These are phyloP conservation scores for Drosophila parabipectinata DNA, from an alignment of 1,140 invertebrate genomes.

Conservation along the genomic window DNA sequence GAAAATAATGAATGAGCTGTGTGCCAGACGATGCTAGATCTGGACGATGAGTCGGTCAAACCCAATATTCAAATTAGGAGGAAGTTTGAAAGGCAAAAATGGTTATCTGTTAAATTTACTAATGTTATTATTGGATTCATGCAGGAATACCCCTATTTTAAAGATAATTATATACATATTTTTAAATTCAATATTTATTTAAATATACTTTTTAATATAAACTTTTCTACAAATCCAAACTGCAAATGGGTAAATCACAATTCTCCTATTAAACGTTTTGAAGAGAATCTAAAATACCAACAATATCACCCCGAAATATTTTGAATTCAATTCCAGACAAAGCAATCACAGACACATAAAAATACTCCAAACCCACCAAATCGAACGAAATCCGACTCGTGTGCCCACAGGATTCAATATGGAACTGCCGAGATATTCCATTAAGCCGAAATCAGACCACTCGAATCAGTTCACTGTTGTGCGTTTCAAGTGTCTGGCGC, in stretches of 20 bases:
- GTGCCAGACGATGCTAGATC: not conserved
- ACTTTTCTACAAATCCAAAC: too few relatives aligned
- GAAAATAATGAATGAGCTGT: slow-evolving; percentile 30
- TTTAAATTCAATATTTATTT: not conserved
- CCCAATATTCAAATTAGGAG: slow-evolving; percentile 17
- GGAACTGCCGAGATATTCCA: slow-evolving; percentile 24
- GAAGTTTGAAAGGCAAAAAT: slow-evolving; percentile 1
- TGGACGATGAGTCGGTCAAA: slow-evolving; percentile 2
- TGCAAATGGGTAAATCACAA: not conserved
- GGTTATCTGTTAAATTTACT: not conserved
- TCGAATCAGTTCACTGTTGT: slow-evolving; percentile 40
- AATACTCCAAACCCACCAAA: not conserved
- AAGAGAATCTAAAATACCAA: not conserved
- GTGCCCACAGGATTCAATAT: slow-evolving; percentile 8
- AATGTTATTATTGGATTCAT: too few relatives aligned
- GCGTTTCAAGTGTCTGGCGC: slow-evolving; percentile 49
- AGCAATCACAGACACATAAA: slow-evolving; percentile 4
- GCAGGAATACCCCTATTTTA: too few relatives aligned
- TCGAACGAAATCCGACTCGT: not conserved
- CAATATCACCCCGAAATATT: not conserved
- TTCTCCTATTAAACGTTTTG: not conserved
- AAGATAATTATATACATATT: too few relatives aligned
- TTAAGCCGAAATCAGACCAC: slow-evolving; percentile 34
- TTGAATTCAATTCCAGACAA: slow-evolving; percentile 5
- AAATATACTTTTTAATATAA: not conserved